A percentile compares a stretch with the other conserved stretches of the same genome.
These are phyloP conservation scores for Aplochiton taeniatus DNA, from an alignment of 2,797 vertebrate genomes.

Conservation along the genomic window DNA sequence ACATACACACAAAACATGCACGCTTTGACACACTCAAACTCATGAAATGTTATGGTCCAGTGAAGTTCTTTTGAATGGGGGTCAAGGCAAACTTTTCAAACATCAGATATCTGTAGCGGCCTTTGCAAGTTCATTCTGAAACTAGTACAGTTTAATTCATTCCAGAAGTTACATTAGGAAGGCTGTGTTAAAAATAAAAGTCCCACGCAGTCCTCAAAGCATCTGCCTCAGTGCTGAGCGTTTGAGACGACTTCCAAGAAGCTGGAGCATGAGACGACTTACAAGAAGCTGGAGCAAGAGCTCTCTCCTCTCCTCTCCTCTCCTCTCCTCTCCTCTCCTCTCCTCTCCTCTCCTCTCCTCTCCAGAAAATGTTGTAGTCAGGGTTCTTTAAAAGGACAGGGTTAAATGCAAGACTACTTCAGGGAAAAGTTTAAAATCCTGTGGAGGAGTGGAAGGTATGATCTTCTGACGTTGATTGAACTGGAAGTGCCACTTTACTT, in stretches of 20 bases:
- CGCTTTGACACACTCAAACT: not conserved
- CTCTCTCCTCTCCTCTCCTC: too few relatives aligned
- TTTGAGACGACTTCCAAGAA: constrained; percentile 28
- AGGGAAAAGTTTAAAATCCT: not conserved
- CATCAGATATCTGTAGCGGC: constrained; percentile 25
- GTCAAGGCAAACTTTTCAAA: constrained; percentile 21
- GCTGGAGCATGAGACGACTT: constrained; percentile 15
- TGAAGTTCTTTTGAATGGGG: constrained; percentile 34
- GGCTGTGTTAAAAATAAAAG: constrained; percentile 25
- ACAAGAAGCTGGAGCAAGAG: constrained; percentile 18
- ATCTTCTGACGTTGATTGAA: not conserved
- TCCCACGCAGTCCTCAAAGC: constrained; percentile 7
- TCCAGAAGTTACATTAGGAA: constrained; percentile 31
- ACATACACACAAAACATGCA: not conserved
- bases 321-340: too few relatives aligned
- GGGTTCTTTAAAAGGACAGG: constrained; percentile 3
- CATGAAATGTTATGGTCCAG: not conserved
- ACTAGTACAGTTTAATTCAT: constrained; percentile 32
- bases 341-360: too few relatives aligned
- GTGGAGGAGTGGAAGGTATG: not conserved
- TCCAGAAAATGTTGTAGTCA: not conserved
- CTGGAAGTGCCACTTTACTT: too few relatives aligned
- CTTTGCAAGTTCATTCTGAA: constrained; percentile 28
- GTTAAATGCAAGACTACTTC: not conserved
- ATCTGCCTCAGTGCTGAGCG: not conserved